Base-by-base conservation (phyloP, 2,888 invertebrate genomes). In the Tachina fera region DNA sequence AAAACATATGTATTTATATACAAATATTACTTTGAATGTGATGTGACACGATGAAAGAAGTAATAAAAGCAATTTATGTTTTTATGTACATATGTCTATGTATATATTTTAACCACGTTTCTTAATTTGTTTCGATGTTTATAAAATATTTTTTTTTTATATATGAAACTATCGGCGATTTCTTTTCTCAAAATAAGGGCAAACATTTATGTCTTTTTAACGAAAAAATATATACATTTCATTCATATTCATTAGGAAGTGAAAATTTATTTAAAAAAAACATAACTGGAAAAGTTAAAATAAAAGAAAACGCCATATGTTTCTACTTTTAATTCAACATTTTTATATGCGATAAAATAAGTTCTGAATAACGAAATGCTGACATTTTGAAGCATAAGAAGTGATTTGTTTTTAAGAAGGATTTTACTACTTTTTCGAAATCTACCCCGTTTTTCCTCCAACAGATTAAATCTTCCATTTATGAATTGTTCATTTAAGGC, bases 11-110 rank as follows among this genome's bases (percentile, higher is more conserved):
- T 31, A 31, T 31, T 31, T 31, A 31, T 31, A 31, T 31, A 31
- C 1, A 13, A 49, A 58, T 43, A 13, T 60, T 60, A 74, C 11
- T 74, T 79, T 53, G 47, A 47, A 67, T 83, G 77, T 77, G 83
- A 83, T 83, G 60, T 77, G 83, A 83, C 71, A 83, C 83, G 83
- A 83, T 83, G 77, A 72, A 83, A 72, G 19, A 71, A 68, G 16
- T 49, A 76, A 53, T 16, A 61, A 43, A 61, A 31, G 61, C 41
- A 74, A 61, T 31, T 31, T 31, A 31, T 31, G 31, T 31, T 6
- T 31, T 0, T 31, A 31, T 31, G 6, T 31, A 31, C 3, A 22
- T 22, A 22, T 22, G 3, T 22, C 1, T 65, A 19, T 14, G 5
- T 45, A 60, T 13, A 3, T 16, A 39, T 39, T 47, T 72, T 39